phyloP scores from a whole-genome alignment of 2,113 vertebrate genomes.

The Gymnarchus niloticus region DNA sequence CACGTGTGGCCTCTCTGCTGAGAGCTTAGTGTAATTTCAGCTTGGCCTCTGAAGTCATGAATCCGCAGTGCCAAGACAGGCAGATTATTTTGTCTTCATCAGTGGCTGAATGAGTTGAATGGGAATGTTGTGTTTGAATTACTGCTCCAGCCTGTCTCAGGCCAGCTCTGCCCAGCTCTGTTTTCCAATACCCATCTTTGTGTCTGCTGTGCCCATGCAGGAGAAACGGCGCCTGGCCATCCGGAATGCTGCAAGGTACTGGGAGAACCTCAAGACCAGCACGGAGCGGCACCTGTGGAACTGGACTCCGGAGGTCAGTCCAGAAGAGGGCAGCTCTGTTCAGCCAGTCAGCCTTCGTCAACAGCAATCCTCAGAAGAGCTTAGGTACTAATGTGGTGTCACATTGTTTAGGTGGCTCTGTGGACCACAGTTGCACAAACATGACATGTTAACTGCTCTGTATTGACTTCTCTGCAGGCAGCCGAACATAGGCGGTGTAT shows the following conservation, averaged over 20 bases:
- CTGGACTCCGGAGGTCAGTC: conserved; percentile 61
- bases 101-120: not conserved
- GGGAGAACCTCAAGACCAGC: conserved; percentile 70
- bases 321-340: conserved; percentile 66
- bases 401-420: not conserved
- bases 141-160: not conserved
- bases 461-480: conserved; percentile 39
- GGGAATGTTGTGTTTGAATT: not conserved
- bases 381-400: conserved; percentile 63
- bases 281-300: conserved; percentile 64
- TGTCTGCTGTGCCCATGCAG: conserved; percentile 56
- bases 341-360: conserved; percentile 64
- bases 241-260: conserved; percentile 82
- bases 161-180: not conserved
- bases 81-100: not conserved
- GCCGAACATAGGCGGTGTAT: conserved; percentile 55
- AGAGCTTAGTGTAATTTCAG: not conserved
- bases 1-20: too few relatives aligned
- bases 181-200: not conserved
- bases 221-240: conserved; percentile 89
- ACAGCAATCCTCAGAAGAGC: conserved; percentile 76
- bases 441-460: not conserved
- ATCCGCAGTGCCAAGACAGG: not conserved
- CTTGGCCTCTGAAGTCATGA: not conserved
- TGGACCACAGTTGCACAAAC: not conserved